These are phyloP conservation scores for Drosophila colorata DNA, from an alignment of 2,888 invertebrate species.

Conservation along the genomic window DNA sequence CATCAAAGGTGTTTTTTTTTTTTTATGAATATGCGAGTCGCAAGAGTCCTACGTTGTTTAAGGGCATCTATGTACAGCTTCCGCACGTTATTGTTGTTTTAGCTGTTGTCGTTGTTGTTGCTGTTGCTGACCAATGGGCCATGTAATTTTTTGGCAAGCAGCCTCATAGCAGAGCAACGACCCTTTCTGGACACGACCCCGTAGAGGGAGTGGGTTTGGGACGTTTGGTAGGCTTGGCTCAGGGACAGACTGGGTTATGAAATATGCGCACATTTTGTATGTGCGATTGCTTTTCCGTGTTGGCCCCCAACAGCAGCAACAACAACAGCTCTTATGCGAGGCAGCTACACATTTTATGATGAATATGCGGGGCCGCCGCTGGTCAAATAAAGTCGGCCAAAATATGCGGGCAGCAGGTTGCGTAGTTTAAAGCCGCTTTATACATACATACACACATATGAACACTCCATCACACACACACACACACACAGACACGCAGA, in stretches of 20 bases:
- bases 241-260: constrained; percentile 44
- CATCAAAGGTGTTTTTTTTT: constrained; percentile 69
- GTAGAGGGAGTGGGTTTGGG: constrained; percentile 2
- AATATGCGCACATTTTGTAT: constrained; percentile 66
- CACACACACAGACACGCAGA: constrained; percentile 40
- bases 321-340: constrained; percentile 27
- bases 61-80: no score
- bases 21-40: constrained; percentile 69
- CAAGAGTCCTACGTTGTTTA: constrained; percentile 33
- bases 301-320: constrained; percentile 14
- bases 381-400: constrained; percentile 59
- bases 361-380: constrained; percentile 67
- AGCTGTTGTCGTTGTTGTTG: constrained; percentile 41
- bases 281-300: constrained; percentile 74
- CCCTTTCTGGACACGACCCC: constrained; percentile 48
- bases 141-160: constrained; percentile 81
- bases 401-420: constrained; percentile 45
- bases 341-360: constrained; percentile 60
- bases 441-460: constrained; percentile 6
- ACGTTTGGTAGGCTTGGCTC: constrained; percentile 4
- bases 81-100: constrained; percentile 4
- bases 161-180: constrained; percentile 67
- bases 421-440: constrained; percentile 58
- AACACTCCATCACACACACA: background rate
- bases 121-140: constrained; percentile 74